Evolutionary conservation across 2,888 invertebrate genomes (phyloP).

Genomic region (Oeneis ivallda): DNA sequence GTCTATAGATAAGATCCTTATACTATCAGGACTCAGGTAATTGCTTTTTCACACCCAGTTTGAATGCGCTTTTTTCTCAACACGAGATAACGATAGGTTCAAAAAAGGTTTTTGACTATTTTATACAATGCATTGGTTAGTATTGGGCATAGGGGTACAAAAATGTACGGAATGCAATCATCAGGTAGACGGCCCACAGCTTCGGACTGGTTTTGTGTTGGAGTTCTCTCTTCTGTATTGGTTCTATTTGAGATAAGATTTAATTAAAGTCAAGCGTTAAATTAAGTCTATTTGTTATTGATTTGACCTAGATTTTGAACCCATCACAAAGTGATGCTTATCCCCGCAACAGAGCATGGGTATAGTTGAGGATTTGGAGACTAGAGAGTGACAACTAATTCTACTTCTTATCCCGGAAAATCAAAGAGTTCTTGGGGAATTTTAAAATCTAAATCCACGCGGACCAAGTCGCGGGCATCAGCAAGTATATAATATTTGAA

Average conservation of each 20-base stretch:
- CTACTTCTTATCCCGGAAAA: no score
- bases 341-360: no score
- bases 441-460: no score
- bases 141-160: slow-evolving; percentile 29
- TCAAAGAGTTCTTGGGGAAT: no score
- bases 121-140: slow-evolving; percentile 22
- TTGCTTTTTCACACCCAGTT: slow-evolving; percentile 19
- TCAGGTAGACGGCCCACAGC: slow-evolving; percentile 48
- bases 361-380: no score
- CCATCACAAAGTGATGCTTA: no score
- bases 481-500: no score
- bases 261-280: slow-evolving; percentile 14
- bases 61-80: neutral
- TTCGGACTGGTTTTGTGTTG: slow-evolving; percentile 45
- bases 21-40: neutral
- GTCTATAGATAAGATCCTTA: neutral
- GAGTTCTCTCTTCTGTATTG: slow-evolving; percentile 31
- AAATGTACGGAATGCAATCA: slow-evolving; percentile 50
- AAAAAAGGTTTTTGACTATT: slow-evolving; percentile 26
- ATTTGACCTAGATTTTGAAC: no score
- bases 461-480: no score
- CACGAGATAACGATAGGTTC: slow-evolving; percentile 1
- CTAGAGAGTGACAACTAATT: no score
- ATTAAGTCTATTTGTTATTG: no score
- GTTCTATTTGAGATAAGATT: slow-evolving; percentile 23